A percentile compares a stretch with the other conserved stretches of the same genome.
Evolutionary conservation across 2,113 vertebrate genomes (phyloP).

Genomic region (Trachemys scripta): DNA sequence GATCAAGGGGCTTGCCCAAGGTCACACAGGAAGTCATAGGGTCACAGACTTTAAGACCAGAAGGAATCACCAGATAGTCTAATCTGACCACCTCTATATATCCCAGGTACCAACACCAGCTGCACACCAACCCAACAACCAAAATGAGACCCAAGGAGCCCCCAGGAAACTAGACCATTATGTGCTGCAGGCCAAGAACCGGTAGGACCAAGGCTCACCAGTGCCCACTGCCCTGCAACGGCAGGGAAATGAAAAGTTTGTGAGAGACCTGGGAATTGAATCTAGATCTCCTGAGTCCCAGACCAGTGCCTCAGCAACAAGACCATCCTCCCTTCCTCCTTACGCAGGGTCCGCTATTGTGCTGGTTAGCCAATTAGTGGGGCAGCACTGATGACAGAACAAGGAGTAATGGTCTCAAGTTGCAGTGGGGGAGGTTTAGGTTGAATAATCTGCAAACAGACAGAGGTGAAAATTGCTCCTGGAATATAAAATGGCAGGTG

Average conservation of each 20-base stretch:
- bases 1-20: neutral
- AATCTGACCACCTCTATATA: neutral
- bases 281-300: neutral
- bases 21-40: neutral
- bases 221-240: neutral
- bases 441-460: no score
- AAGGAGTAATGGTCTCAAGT: no score
- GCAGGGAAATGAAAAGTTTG: neutral
- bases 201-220: neutral
- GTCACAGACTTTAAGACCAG: neutral
- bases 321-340: neutral
- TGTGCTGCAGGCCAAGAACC: no score
- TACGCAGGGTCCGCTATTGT: neutral
- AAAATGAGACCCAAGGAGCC: neutral
- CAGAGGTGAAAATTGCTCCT: no score
- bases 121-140: neutral
- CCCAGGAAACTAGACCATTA: neutral
- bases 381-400: neutral
- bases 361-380: neutral
- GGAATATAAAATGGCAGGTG: neutral
- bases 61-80: neutral
- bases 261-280: neutral
- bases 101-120: neutral
- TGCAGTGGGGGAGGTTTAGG: no score
- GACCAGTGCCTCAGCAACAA: neutral